Conservation (phyloP, 2,797 vertebrate species). For the Kryptopterus vitreolus region DNA sequence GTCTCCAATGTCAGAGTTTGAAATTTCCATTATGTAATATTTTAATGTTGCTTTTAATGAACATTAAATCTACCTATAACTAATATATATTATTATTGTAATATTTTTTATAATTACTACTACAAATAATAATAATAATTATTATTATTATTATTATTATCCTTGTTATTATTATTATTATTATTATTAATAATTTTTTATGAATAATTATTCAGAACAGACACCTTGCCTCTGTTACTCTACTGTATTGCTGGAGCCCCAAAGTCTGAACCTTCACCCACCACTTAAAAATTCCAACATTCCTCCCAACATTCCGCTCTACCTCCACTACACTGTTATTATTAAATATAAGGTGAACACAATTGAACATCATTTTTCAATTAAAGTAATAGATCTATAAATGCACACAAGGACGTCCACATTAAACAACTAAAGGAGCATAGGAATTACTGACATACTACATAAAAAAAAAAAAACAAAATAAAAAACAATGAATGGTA, state of each 20-base stretch:
- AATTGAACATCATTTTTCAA: neutral
- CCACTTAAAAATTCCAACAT: neutral
- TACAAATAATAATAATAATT: no score
- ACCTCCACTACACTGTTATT: neutral
- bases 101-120: no score
- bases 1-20: neutral
- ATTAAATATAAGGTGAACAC: neutral
- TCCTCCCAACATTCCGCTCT: neutral
- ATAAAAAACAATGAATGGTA: neutral
- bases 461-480: neutral
- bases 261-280: neutral
- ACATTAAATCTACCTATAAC: neutral
- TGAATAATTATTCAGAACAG: conserved; percentile 20
- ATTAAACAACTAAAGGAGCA: neutral
- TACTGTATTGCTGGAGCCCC: conserved; percentile 32
- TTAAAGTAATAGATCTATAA: neutral
- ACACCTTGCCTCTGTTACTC: conserved; percentile 24
- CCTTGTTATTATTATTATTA: no score
- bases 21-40: no score
- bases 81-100: no score
- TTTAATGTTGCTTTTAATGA: no score
- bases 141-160: no score
- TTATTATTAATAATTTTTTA: no score
- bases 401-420: neutral
- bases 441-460: neutral